These are phyloP conservation scores for Enteromius mattozi DNA, from an alignment of 2,797 vertebrate species.

Conservation along the genomic window DNA sequence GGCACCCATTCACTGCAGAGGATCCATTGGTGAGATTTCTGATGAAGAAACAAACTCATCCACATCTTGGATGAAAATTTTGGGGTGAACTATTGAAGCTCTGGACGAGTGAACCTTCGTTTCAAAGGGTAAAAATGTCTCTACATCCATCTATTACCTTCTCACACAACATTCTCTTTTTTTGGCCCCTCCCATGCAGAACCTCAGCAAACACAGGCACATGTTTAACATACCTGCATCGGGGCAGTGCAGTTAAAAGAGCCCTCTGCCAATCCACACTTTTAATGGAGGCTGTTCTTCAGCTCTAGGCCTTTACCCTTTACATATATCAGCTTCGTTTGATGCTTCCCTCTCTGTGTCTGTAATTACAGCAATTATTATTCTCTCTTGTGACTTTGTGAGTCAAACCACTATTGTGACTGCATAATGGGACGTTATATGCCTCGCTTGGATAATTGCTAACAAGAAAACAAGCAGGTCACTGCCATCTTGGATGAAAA, in stretches of 20 bases:
- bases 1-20: not conserved
- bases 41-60: not conserved
- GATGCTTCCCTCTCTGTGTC: constrained; percentile 29
- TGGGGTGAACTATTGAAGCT: too few species aligned
- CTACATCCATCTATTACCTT: not conserved
- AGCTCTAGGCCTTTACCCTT: constrained; percentile 36
- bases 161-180: constrained; percentile 1
- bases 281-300: constrained; percentile 6
- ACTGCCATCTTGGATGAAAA: constrained; percentile 22
- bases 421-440: constrained; percentile 30
- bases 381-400: constrained; percentile 29
- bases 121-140: not conserved
- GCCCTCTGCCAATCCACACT: constrained; percentile 39
- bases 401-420: constrained; percentile 22
- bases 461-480: constrained; percentile 41
- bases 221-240: constrained; percentile 52
- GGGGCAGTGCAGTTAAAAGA: constrained; percentile 38
- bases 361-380: constrained; percentile 42
- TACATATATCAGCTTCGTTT: constrained; percentile 28
- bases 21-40: not conserved
- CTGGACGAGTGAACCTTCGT: not conserved
- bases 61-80: too few species aligned
- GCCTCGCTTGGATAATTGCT: constrained; percentile 1
- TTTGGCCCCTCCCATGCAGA: not conserved
- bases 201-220: constrained; percentile 54